Percentiles rank a stretch among this genome's conserved stretches.
Conservation (phyloP, 2,888 invertebrate species). For the Minunthozetes semirufus region DNA sequence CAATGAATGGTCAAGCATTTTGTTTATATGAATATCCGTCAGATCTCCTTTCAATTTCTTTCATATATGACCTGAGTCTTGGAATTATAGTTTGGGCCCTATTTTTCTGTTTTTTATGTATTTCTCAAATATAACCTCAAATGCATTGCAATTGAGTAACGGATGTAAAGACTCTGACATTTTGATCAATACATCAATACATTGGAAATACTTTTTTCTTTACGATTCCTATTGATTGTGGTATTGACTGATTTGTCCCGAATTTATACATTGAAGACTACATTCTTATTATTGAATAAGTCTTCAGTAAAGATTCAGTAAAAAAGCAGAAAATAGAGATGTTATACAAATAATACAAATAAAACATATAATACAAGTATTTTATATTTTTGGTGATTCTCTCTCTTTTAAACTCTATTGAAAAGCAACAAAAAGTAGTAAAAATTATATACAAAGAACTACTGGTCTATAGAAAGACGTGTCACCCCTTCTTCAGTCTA, state of each 20-base stretch:
- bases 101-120: not conserved
- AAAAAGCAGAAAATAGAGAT: not conserved
- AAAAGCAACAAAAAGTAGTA: slow-evolving; percentile 11
- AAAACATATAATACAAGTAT: too few relatives aligned
- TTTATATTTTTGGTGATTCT: not conserved
- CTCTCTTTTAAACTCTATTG: not conserved
- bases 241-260: not conserved
- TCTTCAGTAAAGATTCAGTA: not conserved
- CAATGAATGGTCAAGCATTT: slow-evolving; percentile 15
- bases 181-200: slow-evolving; percentile 12
- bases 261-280: not conserved
- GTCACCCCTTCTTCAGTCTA: slow-evolving; percentile 11
- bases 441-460: not conserved
- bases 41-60: slow-evolving; percentile 14
- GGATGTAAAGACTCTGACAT: not conserved
- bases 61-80: not conserved
- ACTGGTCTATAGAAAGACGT: not conserved
- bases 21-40: slow-evolving; percentile 26
- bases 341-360: too few relatives aligned
- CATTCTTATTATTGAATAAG: not conserved
- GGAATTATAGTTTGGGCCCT: not conserved
- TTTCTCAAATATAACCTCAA: not conserved
- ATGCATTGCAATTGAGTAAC: slow-evolving; percentile 24
- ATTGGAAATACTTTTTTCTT: not conserved
- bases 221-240: not conserved